Conservation (phyloP, 2,888 invertebrate species). For the Lordiphosa andalusiaca region DNA sequence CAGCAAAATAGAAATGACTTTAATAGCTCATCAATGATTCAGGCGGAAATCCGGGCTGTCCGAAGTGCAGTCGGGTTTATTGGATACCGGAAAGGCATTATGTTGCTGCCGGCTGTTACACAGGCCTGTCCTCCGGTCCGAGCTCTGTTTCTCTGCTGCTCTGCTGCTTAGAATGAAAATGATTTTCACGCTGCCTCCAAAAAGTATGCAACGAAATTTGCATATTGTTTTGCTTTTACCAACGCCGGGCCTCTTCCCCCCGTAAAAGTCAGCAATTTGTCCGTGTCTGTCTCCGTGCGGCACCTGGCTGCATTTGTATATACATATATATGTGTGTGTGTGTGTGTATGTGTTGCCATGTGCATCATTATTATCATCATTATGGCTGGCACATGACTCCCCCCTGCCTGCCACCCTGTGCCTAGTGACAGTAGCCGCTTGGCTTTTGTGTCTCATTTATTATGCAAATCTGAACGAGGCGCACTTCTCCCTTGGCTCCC, state of each 20-base stretch:
- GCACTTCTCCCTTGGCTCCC: slow-evolving; percentile 1
- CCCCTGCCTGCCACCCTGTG: slow-evolving; percentile 11
- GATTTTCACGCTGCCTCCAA: slow-evolving; percentile 72
- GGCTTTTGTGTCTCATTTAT: slow-evolving; percentile 73
- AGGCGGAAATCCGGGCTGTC: slow-evolving; percentile 80
- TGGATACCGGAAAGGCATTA: slow-evolving; percentile 78
- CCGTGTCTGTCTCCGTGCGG: slow-evolving; percentile 8
- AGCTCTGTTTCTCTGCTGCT: slow-evolving; percentile 3
- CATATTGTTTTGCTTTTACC: slow-evolving; percentile 61
- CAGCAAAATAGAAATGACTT: slow-evolving; percentile 77
- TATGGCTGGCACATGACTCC: slow-evolving; percentile 65
- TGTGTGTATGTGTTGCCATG: slow-evolving; percentile 16
- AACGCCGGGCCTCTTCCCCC: not conserved
- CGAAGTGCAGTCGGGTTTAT: slow-evolving; percentile 78
- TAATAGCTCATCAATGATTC: slow-evolving; percentile 81
- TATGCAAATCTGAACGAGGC: slow-evolving; percentile 61
- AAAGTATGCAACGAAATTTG: slow-evolving; percentile 73
- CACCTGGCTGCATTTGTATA: slow-evolving; percentile 11
- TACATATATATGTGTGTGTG: not conserved
- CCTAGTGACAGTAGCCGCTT: slow-evolving; percentile 71
- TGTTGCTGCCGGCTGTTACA: slow-evolving; percentile 38
- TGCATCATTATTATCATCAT: slow-evolving; percentile 70
- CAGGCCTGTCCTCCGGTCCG: not conserved
- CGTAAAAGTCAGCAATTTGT: slow-evolving; percentile 30
- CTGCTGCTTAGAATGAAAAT: slow-evolving; percentile 64